These are phyloP conservation scores for Heliconius eleuchia DNA, from an alignment of 1,140 invertebrate genomes.

Conservation along the genomic window DNA sequence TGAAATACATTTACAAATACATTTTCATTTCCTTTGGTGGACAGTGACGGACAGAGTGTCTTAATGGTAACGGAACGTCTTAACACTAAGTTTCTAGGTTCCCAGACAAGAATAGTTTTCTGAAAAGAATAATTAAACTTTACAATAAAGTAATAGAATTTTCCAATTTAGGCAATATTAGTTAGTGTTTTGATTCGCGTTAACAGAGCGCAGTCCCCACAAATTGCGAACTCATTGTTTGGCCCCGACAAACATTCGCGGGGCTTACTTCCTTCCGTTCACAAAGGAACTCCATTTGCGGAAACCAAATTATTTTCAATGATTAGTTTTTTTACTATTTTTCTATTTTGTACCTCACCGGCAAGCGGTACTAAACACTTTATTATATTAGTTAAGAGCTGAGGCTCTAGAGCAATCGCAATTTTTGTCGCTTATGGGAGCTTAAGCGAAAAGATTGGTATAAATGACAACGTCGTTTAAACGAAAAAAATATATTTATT, in stretches of 20 bases:
- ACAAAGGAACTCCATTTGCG: constrained; percentile 34
- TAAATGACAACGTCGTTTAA: too few relatives aligned
- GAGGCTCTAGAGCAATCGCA: too few relatives aligned
- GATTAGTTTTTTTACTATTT: constrained; percentile 21
- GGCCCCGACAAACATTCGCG: constrained; percentile 35
- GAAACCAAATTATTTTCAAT: constrained; percentile 24
- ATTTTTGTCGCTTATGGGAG: too few relatives aligned
- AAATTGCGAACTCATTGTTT: constrained; percentile 42
- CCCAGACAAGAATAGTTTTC: too few relatives aligned
- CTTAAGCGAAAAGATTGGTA: too few relatives aligned
- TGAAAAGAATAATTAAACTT: neutral
- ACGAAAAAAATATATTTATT: too few relatives aligned
- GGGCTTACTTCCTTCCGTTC: constrained; percentile 30
- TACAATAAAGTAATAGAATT: neutral
- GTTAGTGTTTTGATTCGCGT: constrained; percentile 18
- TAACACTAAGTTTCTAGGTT: too few relatives aligned
- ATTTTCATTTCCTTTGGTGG: too few relatives aligned
- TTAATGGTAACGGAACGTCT: too few relatives aligned
- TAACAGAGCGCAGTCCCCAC: constrained; percentile 29
- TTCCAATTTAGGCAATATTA: neutral
- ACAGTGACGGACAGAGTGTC: too few relatives aligned
- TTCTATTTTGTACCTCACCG: neutral
- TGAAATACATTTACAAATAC: too few relatives aligned
- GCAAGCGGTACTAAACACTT: neutral
- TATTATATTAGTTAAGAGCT: neutral